Conservation (phyloP, 2,113 vertebrate genomes). For the Ochotona curzoniae region DNA sequence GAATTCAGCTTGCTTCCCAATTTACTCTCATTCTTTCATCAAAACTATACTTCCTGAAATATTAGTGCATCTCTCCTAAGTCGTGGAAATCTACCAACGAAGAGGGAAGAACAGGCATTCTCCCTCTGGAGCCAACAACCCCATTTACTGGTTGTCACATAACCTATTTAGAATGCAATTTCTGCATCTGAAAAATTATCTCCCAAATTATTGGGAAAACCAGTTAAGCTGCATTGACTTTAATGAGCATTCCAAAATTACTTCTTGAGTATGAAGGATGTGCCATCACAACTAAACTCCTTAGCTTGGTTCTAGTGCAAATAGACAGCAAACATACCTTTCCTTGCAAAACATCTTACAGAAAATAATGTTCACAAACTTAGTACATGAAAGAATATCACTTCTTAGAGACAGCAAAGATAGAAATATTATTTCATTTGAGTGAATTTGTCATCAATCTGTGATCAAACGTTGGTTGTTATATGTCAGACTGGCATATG, state of each 20-base stretch:
- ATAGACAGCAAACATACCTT: neutral
- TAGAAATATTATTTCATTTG: constrained; percentile 3
- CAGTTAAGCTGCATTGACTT: neutral
- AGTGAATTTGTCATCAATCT: neutral
- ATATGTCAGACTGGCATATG: constrained; percentile 23
- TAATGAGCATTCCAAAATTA: neutral
- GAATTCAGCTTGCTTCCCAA: neutral
- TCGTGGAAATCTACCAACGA: neutral
- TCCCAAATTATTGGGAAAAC: neutral
- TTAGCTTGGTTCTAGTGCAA: neutral
- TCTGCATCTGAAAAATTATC: neutral
- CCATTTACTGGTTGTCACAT: neutral
- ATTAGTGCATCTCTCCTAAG: neutral
- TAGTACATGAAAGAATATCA: neutral
- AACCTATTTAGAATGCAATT: neutral
- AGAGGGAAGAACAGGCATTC: neutral
- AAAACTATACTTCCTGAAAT: neutral
- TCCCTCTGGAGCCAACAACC: neutral
- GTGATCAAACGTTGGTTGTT: constrained; percentile 8
- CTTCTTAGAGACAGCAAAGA: neutral
- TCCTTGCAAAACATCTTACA: constrained; percentile 33
- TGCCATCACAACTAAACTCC: neutral
- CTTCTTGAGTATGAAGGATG: neutral
- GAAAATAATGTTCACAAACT: neutral
- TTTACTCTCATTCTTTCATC: neutral